Base-by-base conservation (phyloP, 2,888 invertebrate species). In the Nomada fucata region DNA sequence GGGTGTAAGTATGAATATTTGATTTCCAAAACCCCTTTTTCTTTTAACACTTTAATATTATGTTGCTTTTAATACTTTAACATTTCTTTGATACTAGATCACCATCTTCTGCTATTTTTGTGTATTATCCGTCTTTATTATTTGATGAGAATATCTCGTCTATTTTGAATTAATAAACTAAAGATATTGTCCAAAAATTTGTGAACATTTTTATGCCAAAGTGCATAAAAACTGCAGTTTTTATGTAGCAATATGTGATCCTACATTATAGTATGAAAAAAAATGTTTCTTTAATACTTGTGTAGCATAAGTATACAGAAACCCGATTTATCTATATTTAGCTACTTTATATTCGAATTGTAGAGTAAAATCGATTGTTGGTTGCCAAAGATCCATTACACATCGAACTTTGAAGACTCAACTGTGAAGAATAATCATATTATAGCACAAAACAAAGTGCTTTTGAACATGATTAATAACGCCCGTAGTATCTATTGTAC, bases 1-100 rank as follows among this genome's bases (percentile, higher is more conserved):
- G 47, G 95, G 95, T 87, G 96, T 96, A 88, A 92, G 93, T 88
- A 85, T 74, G 0, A 61, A 44, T 53, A 26, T 18, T 67, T 26
- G 7, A 36, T 36, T 7, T 36, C 36, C 36, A 36, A 36, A 36
- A 36, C 7, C 9, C 29, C 15, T 23, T 61, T 71, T 23, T 18
- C 52, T 42, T 23, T 18, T 11, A 7, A 13, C 11, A 36, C 7
- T 36, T 5, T 7, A 36, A 9, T 1, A 7, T 36, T 7, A 36
- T 36, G 36, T 36, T 36, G 7, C 36, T 36, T 36, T 36, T 5
- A 36, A 36, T 36, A 7, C 36, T 36, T 36, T 36, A 36, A 36
- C 7, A 36, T 36, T 36, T 36, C 29, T 36, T 36, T 36, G 36
- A 36, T 36, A 36, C 5, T 29, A 29, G 7, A 29, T 29, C 29